Evolutionary conservation across 2,888 invertebrate genomes (phyloP).

Genomic region (Pinctada fucata): DNA sequence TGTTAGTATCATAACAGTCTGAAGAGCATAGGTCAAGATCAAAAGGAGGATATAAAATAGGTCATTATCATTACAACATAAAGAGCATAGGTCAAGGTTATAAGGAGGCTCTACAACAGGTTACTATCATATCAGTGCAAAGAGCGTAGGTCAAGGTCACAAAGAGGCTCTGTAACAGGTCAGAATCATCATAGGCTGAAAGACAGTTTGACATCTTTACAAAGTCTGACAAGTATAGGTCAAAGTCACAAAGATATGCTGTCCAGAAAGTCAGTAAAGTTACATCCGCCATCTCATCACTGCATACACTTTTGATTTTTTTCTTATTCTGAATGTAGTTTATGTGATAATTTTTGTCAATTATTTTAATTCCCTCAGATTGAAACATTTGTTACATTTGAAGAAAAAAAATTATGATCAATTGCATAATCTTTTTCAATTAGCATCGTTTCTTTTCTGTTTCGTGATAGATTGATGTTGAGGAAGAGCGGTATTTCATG

Average conservation of each 20-base stretch:
- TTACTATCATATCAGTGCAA: conserved; percentile 67
- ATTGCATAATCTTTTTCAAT: too few relatives aligned
- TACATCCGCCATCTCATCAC: conserved; percentile 44
- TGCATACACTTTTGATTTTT: too few relatives aligned
- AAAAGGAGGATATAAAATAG: too few relatives aligned
- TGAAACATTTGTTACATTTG: too few relatives aligned
- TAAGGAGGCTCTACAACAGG: conserved; percentile 61
- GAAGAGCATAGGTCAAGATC: conserved; percentile 20
- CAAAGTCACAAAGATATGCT: conserved; percentile 64
- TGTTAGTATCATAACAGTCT: conserved; percentile 45
- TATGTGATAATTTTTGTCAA: too few relatives aligned
- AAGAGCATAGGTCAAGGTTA: conserved; percentile 68
- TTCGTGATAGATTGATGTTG: conserved; percentile 45
- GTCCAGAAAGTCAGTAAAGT: conserved; percentile 66
- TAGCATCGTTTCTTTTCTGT: too few relatives aligned
- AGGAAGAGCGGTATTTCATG: conserved; percentile 52
- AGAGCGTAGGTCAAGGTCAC: conserved; percentile 68
- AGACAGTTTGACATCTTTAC: conserved; percentile 64
- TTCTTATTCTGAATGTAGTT: too few relatives aligned
- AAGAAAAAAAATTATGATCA: too few relatives aligned
- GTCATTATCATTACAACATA: conserved; percentile 66
- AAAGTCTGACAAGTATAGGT: conserved; percentile 67
- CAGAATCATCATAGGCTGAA: conserved; percentile 70
- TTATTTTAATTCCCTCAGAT: too few relatives aligned
- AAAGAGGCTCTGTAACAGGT: conserved; percentile 63